Percentiles rank a stretch among this genome's conserved stretches.
Conservation (phyloP, 2,113 vertebrate species). For the Myxocyprinus asiaticus region DNA sequence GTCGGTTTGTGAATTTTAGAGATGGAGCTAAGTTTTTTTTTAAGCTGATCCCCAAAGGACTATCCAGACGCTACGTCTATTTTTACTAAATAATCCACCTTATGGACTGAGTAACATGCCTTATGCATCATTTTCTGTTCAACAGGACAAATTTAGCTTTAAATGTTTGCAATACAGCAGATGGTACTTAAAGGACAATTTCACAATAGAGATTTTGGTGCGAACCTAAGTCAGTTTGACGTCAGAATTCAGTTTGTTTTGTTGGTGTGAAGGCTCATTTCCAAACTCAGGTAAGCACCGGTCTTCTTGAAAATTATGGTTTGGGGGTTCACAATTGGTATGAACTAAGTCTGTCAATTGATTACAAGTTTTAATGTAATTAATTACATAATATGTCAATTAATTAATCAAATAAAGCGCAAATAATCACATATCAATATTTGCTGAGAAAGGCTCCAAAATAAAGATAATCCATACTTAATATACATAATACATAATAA, state of each 20-base stretch:
- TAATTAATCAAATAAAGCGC: no score
- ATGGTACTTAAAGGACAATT: conserved; percentile 1
- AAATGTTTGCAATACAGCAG: not conserved
- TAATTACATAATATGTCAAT: no score
- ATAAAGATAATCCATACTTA: no score
- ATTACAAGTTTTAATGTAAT: no score
- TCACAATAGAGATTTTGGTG: not conserved
- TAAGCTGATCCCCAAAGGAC: conserved; percentile 1
- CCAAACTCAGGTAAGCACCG: no score
- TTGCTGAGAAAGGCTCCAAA: no score
- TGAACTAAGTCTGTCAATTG: not conserved
- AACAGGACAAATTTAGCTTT: not conserved
- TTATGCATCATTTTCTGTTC: conserved; percentile 39
- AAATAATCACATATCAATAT: no score
- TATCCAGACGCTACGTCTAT: conserved; percentile 7
- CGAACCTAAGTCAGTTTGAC: not conserved
- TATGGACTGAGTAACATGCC: conserved; percentile 35
- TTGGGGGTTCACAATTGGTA: not conserved
- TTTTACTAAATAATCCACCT: conserved; percentile 34
- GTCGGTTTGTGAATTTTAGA: conserved; percentile 14
- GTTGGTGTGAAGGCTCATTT: not conserved
- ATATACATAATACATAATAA: no score
- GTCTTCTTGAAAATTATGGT: not conserved
- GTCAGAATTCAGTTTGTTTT: not conserved
- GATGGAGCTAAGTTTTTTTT: conserved; percentile 4